These are phyloP conservation scores for Hyperoodon ampullatus DNA, from an alignment of 2,113 vertebrate species.

Conservation along the genomic window DNA sequence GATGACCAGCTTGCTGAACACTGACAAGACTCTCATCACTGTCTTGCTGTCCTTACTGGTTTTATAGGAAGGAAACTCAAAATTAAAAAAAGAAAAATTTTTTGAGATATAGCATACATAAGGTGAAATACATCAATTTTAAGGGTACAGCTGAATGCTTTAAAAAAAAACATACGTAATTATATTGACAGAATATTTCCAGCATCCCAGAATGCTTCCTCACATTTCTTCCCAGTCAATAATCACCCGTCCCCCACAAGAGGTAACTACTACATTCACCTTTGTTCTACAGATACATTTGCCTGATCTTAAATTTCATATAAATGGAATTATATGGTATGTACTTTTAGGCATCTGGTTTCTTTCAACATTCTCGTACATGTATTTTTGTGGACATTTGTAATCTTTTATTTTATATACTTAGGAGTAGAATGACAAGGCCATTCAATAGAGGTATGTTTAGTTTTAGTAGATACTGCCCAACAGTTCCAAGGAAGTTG, in stretches of 20 bases:
- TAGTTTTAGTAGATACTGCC: constrained; percentile 5
- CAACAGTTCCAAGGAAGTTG: constrained; percentile 14
- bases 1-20: background rate
- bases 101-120: background rate
- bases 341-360: background rate
- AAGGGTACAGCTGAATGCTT: background rate
- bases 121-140: background rate
- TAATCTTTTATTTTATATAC: constrained; percentile 33
- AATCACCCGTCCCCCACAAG: background rate
- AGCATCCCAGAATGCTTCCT: background rate
- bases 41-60: background rate
- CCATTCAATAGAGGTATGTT: background rate
- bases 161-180: background rate
- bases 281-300: constrained; percentile 24
- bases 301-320: constrained; percentile 16
- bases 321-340: background rate
- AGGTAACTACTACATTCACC: background rate
- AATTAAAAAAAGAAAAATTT: constrained; percentile 14
- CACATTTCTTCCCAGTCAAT: background rate
- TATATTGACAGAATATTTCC: background rate
- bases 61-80: background rate
- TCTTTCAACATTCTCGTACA: constrained; percentile 10
- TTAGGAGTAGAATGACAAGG: constrained; percentile 15
- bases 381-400: background rate
- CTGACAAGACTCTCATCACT: background rate